Percentiles rank a stretch among this genome's conserved stretches.
These are phyloP conservation scores for Sialis lutaria DNA, from an alignment of 2,888 invertebrate species.

Conservation along the genomic window DNA sequence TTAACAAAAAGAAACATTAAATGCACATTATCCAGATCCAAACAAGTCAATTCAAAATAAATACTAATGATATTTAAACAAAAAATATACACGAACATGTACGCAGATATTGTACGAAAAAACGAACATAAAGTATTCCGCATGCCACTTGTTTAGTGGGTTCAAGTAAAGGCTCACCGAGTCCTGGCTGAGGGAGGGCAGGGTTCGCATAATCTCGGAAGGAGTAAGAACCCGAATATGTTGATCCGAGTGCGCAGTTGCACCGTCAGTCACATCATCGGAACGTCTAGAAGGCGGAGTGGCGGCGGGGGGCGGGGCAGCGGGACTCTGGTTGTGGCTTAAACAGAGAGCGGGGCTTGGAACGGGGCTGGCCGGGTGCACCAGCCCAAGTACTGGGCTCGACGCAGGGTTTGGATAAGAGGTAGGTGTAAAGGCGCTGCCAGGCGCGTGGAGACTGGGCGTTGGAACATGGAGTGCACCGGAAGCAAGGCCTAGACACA, in stretches of 20 bases:
- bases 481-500: no score
- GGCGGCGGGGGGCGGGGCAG: not conserved
- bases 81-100: no score
- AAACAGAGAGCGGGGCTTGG: not conserved
- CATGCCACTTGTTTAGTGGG: no score
- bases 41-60: no score
- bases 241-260: constrained; percentile 34
- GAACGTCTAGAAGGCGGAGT: constrained; percentile 7
- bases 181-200: constrained; percentile 66
- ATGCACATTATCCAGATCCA: no score
- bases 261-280: not conserved
- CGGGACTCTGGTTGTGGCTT: not conserved
- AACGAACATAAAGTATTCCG: no score
- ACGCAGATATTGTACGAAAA: no score
- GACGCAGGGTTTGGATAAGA: constrained; percentile 6
- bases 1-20: no score
- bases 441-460: not conserved
- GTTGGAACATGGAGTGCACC: constrained; percentile 3
- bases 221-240: constrained; percentile 79
- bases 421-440: constrained; percentile 7
- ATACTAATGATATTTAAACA: no score
- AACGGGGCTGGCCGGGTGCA: constrained; percentile 18
- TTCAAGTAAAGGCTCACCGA: constrained; percentile 22
- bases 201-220: constrained; percentile 80
- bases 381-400: constrained; percentile 21